Base-by-base conservation (phyloP, 1,140 invertebrate species). In the Tribolium madens region DNA sequence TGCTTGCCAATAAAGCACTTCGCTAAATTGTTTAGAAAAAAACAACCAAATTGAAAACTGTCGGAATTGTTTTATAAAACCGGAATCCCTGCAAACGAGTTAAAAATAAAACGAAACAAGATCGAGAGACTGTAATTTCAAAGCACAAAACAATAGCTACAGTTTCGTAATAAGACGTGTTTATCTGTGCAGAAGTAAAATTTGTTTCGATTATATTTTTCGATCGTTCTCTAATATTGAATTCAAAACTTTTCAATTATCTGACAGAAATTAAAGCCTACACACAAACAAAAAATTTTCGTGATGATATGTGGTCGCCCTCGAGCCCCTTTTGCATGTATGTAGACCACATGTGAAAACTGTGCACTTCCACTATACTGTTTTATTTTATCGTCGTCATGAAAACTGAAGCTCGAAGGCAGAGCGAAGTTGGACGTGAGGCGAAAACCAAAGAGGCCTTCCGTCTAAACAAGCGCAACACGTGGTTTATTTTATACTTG, bases 371-470 rank as follows among this genome's bases (percentile, higher is more conserved):
- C 57, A 36, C 57, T 53, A 53, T 48, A 53, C 70, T 72, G 70
- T 72, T 72, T 72, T 72, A 72, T 72, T 72, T 72, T 72, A 72
- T 53, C 47, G 46, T 53, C 70, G 70, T 72, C 70, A 72, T 72
- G 70, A 72, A 72, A 72, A 72, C 70, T 72, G 46, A 72, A 21
- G 70, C 70, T 72, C 47, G 14, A 17, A 72, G 70, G 50, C 47
- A 53, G 70, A 26, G 70, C 70, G 47, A 50, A 72, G n/a, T 18
- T 12, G 50, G 70, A 72, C 70, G 70, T 72, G 70, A 12, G 18
- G 14, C 47, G 70, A 72, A 72, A 72, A 72, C 70, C 50, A 72
- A 72, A 36, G 68, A 15, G 46, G 21, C 12, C 57, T 26, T 33
- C 57, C 57, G 57, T 12, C 57, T 33, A 64, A 57, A 50, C 70